Evolutionary conservation across 2,888 invertebrate species (phyloP), one percentile per base, ranked within the genome.

Genomic region (Synanthedon myopaeformis): DNA sequence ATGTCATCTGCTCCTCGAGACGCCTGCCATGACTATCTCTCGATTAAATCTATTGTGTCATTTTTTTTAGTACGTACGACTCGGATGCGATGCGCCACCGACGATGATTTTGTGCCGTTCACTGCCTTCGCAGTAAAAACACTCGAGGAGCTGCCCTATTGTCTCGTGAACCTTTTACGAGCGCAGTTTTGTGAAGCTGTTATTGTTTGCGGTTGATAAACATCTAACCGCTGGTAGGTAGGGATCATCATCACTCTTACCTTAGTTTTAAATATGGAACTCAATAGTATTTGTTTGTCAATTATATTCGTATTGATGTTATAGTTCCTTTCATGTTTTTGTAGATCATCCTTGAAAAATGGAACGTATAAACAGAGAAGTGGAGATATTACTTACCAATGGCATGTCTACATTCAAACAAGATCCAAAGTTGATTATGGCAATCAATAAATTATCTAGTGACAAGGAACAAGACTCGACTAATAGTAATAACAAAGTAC

Each of bases 121-220:
- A 75, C 77, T 76, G 75, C 77, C 77, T 82, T 79, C 70, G 79
- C 68, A 71, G 79, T 85, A 84, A 85, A 84, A 86, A 84, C 83
- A 69, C 70, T 81, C 67, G 72, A 80, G 78, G 72, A 83, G 77
- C 79, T 76, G 73, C 71, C 70, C 84, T 69, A 84, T 87, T 86
- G 86, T 86, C 82, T 86, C 78, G 71, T 74, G 80, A 76, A 74
- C 80, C 82, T 82, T 84, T 86, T 86, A 87, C 80, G 85, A 85
- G 79, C 80, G 72, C 76, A 68, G 81, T 83, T 82, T 85, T 86
- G 82, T 83, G 78, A 77, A 68, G 83, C 79, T 84, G 84, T 86
- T 85, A 86, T 87, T 86, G 85, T 87, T 86, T 85, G 84, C 78
- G 82, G 84, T 81, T 79, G 86, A 86, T 86, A 86, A 86, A 83